Conservation (phyloP, 2,888 invertebrate genomes). For the Nephrotoma guestfalica region DNA sequence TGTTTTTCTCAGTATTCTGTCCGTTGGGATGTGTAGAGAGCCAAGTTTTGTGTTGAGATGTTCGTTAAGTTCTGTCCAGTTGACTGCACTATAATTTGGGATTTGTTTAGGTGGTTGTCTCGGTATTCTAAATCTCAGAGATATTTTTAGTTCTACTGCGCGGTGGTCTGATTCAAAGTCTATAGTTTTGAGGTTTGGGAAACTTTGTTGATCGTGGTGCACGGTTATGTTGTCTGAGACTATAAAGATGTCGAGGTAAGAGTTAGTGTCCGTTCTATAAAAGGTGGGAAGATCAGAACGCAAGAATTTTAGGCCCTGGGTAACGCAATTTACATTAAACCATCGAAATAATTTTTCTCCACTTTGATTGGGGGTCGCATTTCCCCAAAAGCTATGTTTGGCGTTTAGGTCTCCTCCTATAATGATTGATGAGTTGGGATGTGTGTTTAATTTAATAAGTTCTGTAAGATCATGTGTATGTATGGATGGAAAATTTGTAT, state of each 20-base stretch:
- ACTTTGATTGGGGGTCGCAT: not conserved
- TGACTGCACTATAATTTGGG: not conserved
- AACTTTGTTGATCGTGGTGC: not conserved
- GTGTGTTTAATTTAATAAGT: too few relatives aligned
- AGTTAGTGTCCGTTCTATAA: not conserved
- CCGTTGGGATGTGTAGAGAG: not conserved
- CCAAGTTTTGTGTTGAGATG: not conserved
- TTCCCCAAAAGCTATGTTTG: not conserved
- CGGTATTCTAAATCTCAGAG: not conserved
- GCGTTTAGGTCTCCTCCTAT: not conserved
- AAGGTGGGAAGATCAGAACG: not conserved
- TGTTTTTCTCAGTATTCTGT: not conserved
- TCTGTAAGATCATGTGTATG: too few relatives aligned
- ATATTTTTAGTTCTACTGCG: not conserved
- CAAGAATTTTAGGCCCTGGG: not conserved
- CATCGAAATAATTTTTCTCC: not conserved
- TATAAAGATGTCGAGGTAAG: not conserved
- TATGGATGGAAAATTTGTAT: too few relatives aligned
- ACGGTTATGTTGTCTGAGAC: not conserved
- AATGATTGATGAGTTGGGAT: not conserved
- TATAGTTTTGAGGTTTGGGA: not conserved
- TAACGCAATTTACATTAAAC: not conserved
- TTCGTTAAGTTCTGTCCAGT: not conserved
- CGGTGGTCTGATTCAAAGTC: not conserved
- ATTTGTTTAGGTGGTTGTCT: not conserved